Percentiles rank a stretch among this genome's conserved stretches.
phyloP scores from a whole-genome alignment of 2,888 invertebrate genomes.

The Cantharis nigra region DNA sequence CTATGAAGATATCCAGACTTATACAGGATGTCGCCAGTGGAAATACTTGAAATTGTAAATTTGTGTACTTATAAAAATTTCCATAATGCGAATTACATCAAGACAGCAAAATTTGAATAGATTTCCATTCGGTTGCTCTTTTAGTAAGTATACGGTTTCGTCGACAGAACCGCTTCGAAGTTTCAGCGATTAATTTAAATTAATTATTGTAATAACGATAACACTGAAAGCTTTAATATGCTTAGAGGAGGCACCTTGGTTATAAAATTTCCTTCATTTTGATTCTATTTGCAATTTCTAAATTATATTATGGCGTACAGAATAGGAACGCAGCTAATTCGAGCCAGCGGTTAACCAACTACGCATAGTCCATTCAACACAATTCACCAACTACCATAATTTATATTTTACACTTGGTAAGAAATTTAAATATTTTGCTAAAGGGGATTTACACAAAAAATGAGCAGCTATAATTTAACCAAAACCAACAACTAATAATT shows the following conservation, averaged over 20 bases:
- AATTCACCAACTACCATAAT: neutral
- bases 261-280: neutral
- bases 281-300: neutral
- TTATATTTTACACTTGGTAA: neutral
- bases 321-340: neutral
- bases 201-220: neutral
- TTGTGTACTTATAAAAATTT: neutral
- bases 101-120: neutral
- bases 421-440: neutral
- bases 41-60: neutral
- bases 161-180: neutral
- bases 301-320: neutral
- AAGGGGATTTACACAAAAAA: neutral
- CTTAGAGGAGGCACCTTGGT: neutral
- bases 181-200: neutral
- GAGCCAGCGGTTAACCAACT: neutral
- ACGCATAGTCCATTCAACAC: neutral
- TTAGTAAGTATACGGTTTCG: neutral
- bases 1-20: neutral
- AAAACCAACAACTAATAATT: neutral
- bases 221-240: neutral
- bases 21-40: neutral
- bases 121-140: neutral
- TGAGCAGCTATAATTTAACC: neutral
- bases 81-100: neutral